Evolutionary conservation across 2,113 vertebrate species (phyloP).

Genomic region (Paradoxurus hermaphroditus): DNA sequence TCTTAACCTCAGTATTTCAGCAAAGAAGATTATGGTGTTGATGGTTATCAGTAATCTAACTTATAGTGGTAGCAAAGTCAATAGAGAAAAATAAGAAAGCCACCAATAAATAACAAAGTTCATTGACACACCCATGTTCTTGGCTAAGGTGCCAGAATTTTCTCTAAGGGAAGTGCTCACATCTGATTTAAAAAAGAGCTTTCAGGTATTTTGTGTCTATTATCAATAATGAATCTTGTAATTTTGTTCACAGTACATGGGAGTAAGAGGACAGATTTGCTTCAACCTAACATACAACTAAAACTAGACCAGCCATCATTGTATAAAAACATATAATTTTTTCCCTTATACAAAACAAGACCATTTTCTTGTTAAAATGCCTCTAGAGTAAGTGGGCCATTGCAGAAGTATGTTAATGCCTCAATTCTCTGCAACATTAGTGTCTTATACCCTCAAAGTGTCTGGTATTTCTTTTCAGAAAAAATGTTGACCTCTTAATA

Average conservation of each 20-base stretch:
- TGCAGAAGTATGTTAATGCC: neutral
- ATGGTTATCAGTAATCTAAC: neutral
- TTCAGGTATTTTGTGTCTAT: constrained; percentile 34
- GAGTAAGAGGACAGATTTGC: neutral
- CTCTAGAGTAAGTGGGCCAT: neutral
- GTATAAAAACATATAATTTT: neutral
- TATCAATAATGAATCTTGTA: neutral
- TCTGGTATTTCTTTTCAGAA: neutral
- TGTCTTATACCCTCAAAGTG: neutral
- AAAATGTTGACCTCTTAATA: neutral
- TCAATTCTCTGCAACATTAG: neutral
- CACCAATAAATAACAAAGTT: neutral
- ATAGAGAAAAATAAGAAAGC: neutral
- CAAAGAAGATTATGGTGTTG: neutral
- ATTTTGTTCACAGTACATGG: neutral
- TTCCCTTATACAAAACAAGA: neutral
- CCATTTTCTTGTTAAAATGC: neutral
- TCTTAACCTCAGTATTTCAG: neutral
- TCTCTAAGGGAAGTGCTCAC: neutral
- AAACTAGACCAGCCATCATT: neutral
- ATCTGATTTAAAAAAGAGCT: neutral
- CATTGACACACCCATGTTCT: neutral
- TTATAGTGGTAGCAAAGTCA: neutral
- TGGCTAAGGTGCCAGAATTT: neutral
- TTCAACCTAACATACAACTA: neutral